Evolutionary conservation across 2,888 invertebrate species (phyloP), one percentile per base, ranked within the genome.

Genomic region (Lissonota sp.): DNA sequence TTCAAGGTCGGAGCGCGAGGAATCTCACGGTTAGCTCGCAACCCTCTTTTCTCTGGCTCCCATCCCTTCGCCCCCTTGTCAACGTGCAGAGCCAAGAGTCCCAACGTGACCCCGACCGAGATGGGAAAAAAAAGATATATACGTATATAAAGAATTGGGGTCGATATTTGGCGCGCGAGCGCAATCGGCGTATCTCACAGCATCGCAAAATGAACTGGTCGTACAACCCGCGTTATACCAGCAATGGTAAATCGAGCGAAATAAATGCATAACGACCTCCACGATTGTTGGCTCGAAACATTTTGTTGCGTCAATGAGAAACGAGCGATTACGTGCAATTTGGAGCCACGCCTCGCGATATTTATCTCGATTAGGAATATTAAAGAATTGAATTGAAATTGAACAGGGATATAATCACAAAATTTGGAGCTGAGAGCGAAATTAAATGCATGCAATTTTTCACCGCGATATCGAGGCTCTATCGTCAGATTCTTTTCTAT

Each of bases 1-100:
- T 39, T 60, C 86, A 89, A 89, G 88, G 89, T 89, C 85, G 84
- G 80, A 83, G 58, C 69, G 62, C 66, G 51, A 26, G 26, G 67
- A 53, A 64, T 63, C 51, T 63, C 10, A 6, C 46, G 26, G 40
- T 57, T 51, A 37, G 42, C 42, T 39, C 51, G 64, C 63, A 63
- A 60, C 63, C 62, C 53, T 14, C 26, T 26, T 26, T 26, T 10
- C 39, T 26, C 3, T 14, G 16, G 53, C 51, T 16, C 64, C 37
- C 40, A 37, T 46, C 70, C 46, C 71, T 6, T 26, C 49, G n/a
- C 51, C 74, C 51, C 53, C 12, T 39, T 26, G 40, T 49, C 51
- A 12, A 37, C 26, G 26, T 44, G 42, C 16, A 70, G 40, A 63
- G 73, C 74, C 78, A 66, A 78, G 66, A 64, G 73, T 78, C 77